Conservation (phyloP, 2,888 invertebrate species). For the Trichogramma evanescens region DNA sequence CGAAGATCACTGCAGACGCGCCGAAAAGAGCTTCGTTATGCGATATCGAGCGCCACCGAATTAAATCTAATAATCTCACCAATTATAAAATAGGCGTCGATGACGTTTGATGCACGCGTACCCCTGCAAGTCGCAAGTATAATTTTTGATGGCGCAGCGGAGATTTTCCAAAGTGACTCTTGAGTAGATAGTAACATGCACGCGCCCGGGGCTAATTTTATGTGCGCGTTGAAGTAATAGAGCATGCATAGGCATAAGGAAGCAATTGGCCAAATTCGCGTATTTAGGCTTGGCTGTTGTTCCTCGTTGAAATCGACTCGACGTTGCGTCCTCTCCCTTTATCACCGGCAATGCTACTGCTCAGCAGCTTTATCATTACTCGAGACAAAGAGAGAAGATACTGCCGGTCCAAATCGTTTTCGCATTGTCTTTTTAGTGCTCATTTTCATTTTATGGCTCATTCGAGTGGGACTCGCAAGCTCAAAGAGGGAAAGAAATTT, state of each 20-base stretch:
- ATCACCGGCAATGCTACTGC: conserved; percentile 7
- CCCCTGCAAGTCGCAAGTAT: no score
- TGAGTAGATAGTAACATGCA: no score
- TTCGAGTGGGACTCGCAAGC: conserved; percentile 29
- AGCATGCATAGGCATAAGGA: not conserved
- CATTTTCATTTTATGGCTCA: conserved; percentile 47
- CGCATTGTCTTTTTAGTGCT: conserved; percentile 48
- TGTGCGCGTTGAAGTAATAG: no score
- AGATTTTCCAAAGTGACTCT: no score
- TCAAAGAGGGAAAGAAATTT: conserved; percentile 11
- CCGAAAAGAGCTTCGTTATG: conserved; percentile 1
- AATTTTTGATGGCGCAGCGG: no score
- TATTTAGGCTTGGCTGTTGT: conserved; percentile 37
- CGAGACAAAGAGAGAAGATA: conserved; percentile 23
- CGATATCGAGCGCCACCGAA: no score
- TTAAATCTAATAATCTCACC: no score
- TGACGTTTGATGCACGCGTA: no score
- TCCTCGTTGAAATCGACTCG: conserved; percentile 28
- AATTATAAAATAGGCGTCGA: no score
- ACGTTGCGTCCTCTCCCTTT: conserved; percentile 29
- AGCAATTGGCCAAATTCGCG: conserved; percentile 45
- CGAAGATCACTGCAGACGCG: conserved; percentile 33
- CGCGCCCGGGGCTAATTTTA: no score
- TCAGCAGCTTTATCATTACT: no score
- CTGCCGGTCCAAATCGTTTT: conserved; percentile 39